Conservation (phyloP, 1,140 invertebrate genomes). For the Halictus rubicundus region DNA sequence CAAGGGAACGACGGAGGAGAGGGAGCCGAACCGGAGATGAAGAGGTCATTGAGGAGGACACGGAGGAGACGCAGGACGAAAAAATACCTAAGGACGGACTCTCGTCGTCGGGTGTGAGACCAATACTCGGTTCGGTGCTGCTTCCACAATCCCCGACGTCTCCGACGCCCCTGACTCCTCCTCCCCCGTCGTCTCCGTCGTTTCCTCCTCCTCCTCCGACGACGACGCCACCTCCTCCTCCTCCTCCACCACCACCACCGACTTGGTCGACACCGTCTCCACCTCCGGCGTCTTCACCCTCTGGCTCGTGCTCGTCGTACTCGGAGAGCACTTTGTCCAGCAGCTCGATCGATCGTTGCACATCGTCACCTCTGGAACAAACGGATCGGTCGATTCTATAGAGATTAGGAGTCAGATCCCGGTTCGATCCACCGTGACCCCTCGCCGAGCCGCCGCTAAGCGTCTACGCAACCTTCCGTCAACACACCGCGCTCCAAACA, state of each 20-base stretch:
- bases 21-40: no score
- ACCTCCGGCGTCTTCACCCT: slow-evolving; percentile 70
- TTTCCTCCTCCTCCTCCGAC: slow-evolving; percentile 70
- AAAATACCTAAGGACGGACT: slow-evolving; percentile 84
- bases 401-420: slow-evolving; percentile 57
- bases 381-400: slow-evolving; percentile 76
- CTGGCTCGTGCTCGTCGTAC: slow-evolving; percentile 89
- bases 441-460: no score
- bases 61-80: background rate
- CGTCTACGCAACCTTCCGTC: no score
- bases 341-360: slow-evolving; percentile 90
- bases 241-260: slow-evolving; percentile 75
- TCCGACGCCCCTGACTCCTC: slow-evolving; percentile 69
- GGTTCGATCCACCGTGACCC: no score
- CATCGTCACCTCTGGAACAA: slow-evolving; percentile 89
- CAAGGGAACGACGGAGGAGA: no score
- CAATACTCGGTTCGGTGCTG: slow-evolving; percentile 79
- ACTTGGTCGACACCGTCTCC: slow-evolving; percentile 75
- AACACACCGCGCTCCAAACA: no score
- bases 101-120: slow-evolving; percentile 84
- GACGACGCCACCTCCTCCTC: slow-evolving; percentile 50
- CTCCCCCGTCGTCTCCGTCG: slow-evolving; percentile 64
- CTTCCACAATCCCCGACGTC: slow-evolving; percentile 79
- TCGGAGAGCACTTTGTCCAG: slow-evolving; percentile 92
- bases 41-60: background rate